Conservation (phyloP, 1,140 invertebrate genomes). For the Hycleus cichorii region DNA sequence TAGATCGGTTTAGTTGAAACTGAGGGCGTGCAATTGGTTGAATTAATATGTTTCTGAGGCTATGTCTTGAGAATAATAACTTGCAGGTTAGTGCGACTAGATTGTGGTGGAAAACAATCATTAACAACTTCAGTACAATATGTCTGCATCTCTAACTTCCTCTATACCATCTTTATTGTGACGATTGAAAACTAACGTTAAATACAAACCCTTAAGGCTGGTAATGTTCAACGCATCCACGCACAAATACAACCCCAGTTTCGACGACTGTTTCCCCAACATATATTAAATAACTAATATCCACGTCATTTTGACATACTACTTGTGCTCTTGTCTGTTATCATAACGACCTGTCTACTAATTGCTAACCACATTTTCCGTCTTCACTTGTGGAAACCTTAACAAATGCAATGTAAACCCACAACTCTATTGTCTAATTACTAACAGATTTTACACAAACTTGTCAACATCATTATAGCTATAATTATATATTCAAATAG, state of each 20-base stretch:
- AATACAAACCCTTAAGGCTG: slow-evolving; percentile 7
- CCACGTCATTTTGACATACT: slow-evolving; percentile 10
- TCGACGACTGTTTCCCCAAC: neutral
- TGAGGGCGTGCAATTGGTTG: slow-evolving; percentile 3
- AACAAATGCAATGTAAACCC: no score
- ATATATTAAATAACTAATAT: slow-evolving; percentile 18
- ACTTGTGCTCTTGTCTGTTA: slow-evolving; percentile 11
- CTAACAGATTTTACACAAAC: no score
- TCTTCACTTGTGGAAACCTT: neutral
- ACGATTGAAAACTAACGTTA: slow-evolving; percentile 13
- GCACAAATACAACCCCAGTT: slow-evolving; percentile 8
- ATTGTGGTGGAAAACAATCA: slow-evolving; percentile 19
- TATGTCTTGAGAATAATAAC: slow-evolving; percentile 15
- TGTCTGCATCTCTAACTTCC: slow-evolving; percentile 19
- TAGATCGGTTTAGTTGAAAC: neutral
- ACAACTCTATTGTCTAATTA: no score
- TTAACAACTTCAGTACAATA: slow-evolving; percentile 18
- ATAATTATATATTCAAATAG: no score
- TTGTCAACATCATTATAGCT: no score
- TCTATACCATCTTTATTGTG: slow-evolving; percentile 9
- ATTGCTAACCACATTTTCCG: slow-evolving; percentile 11
- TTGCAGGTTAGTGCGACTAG: slow-evolving; percentile 11
- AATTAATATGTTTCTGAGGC: slow-evolving; percentile 13
- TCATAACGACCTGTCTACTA: slow-evolving; percentile 12
- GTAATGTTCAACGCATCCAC: slow-evolving; percentile 4